phyloP scores from a whole-genome alignment of 2,888 invertebrate species.

The Trachelus iudaicus region DNA sequence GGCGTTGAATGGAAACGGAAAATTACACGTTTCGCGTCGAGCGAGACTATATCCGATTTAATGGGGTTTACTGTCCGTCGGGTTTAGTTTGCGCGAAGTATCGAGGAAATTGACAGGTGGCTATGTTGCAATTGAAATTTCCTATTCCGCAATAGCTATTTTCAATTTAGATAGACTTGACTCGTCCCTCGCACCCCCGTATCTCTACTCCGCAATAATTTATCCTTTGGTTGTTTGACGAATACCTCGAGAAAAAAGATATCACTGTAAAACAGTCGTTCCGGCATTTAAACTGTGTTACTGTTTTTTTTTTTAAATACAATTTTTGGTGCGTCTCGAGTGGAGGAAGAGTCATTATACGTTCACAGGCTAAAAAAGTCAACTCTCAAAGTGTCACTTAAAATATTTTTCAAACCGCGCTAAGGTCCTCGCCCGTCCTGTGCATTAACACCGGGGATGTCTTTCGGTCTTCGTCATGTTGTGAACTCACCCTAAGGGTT shows the following conservation, averaged over 20 bases:
- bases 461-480: background rate
- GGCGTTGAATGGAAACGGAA: background rate
- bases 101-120: background rate
- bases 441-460: background rate
- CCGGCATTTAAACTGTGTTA: background rate
- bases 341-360: background rate
- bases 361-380: background rate
- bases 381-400: background rate
- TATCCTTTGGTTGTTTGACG: background rate
- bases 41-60: background rate
- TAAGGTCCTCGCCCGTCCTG: background rate
- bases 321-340: background rate
- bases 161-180: background rate
- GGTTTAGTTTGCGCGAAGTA: background rate
- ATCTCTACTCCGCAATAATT: background rate
- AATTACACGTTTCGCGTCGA: background rate
- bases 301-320: background rate
- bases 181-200: background rate
- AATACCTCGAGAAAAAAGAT: background rate
- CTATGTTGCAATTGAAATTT: background rate
- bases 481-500: background rate
- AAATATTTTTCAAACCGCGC: background rate
- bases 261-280: background rate
- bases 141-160: background rate
- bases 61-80: background rate